phyloP scores from a whole-genome alignment of 2,113 vertebrate species.

The Erythrocebus patas region DNA sequence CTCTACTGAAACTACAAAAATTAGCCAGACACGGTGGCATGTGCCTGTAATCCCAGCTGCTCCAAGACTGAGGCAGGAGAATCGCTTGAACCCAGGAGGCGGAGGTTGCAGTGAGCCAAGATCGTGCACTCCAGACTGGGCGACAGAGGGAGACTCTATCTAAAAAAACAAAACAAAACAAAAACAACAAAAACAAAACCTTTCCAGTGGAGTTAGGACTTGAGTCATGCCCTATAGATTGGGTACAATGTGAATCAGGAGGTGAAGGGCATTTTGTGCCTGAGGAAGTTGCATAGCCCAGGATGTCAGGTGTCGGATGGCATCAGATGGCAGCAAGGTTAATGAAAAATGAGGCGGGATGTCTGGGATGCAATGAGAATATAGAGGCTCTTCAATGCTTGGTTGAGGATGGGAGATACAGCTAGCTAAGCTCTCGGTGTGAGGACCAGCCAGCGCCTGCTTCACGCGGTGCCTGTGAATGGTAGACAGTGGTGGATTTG shows the following conservation, averaged over 20 bases:
- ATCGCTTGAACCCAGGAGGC: too few species aligned
- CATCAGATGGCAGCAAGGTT: neutral
- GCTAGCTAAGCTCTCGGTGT: neutral
- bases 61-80: too few species aligned
- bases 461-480: fast-evolving
- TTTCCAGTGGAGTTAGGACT: neutral
- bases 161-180: too few species aligned
- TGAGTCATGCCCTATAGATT: neutral
- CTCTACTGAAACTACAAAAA: too few species aligned
- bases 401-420: neutral
- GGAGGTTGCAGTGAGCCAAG: too few species aligned
- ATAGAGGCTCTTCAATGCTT: neutral
- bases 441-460: neutral
- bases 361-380: neutral
- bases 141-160: too few species aligned
- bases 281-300: neutral
- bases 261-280: neutral
- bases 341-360: neutral
- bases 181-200: too few species aligned
- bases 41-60: too few species aligned
- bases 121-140: too few species aligned
- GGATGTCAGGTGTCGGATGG: fast-evolving
- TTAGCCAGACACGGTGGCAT: too few species aligned
- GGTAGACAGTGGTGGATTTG: neutral
- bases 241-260: fast-evolving